Evolutionary conservation across 1,140 invertebrate genomes (phyloP), one percentile per base, ranked within the genome.

Genomic region (Pollicipes pollicipes): DNA sequence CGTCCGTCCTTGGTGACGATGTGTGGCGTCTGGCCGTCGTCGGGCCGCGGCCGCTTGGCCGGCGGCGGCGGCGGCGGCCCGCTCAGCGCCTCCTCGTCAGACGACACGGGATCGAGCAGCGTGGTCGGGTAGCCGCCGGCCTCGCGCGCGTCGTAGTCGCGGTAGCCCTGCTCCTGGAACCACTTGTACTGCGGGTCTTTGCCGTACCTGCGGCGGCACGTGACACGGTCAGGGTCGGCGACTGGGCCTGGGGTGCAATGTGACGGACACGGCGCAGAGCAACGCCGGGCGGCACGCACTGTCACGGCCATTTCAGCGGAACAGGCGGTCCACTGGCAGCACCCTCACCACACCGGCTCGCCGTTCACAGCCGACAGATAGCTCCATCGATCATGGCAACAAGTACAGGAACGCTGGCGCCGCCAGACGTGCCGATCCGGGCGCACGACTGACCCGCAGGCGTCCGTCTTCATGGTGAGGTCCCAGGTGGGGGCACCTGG

Each of bases 401-500:
- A n/a, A n/a, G n/a, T n/a, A n/a, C n/a, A n/a, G n/a, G n/a, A n/a
- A n/a, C n/a, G n/a, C n/a, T n/a, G n/a, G n/a, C n/a, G n/a, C n/a
- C n/a, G n/a, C n/a, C n/a, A n/a, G n/a, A n/a, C n/a, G n/a, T n/a
- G n/a, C n/a, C n/a, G 28, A n/a, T 70, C 30, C 4, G 28, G 29
- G 21, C 32, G 30, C 1, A 63, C 70, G 16, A 28, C 72, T 29
- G 37, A 73, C 69, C 72, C 66, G 69, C 70, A 73, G 28, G 63
- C 30, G 6, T 63, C 66, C 8, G 67, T 70, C 1, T 70, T 70
- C n/a, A 70, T 26, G n/a, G 70, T 70, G 26, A 71, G 68, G 64
- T 73, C 70, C 73, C 73, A 74, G 29, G 73, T 68, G 8, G 70
- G 4, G 73, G 72, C 27, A 71, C 72, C 13, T 64, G 71, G 45